A percentile compares a stretch with the other conserved stretches of the same genome.
phyloP scores from a whole-genome alignment of 2,797 vertebrate species.

The Paedocypris micromegethes region DNA sequence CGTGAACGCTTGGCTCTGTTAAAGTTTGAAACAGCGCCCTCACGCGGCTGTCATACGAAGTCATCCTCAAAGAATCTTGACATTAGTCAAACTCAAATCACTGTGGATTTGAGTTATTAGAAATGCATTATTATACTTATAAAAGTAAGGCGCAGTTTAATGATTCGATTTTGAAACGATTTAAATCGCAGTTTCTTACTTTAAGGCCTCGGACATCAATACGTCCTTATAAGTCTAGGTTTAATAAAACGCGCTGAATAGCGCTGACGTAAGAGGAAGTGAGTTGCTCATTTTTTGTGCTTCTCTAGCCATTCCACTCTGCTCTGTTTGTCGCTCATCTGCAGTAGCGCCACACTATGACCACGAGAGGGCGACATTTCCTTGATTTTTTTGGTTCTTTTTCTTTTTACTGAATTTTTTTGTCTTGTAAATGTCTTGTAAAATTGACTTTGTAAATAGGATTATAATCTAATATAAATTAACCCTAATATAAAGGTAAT shows the following conservation, averaged over 20 bases:
- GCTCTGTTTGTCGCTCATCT: not conserved
- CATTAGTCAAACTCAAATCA: no score
- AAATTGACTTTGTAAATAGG: no score
- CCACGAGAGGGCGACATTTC: not conserved
- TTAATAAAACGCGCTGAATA: slow-evolving; percentile 8
- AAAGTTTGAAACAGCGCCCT: slow-evolving; percentile 13
- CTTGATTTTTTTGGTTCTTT: no score
- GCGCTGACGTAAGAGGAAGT: slow-evolving; percentile 12
- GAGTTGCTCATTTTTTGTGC: not conserved
- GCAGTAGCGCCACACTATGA: not conserved
- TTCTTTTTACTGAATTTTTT: no score
- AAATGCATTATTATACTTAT: not conserved
- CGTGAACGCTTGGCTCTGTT: not conserved
- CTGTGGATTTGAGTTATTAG: slow-evolving; percentile 1
- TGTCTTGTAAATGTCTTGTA: no score
- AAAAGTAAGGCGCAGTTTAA: not conserved
- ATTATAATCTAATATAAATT: no score
- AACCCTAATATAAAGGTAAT: no score
- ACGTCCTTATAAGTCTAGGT: slow-evolving; percentile 28
- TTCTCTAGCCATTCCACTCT: slow-evolving; percentile 20
- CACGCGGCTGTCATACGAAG: not conserved
- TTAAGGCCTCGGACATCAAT: not conserved
- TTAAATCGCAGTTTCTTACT: not conserved
- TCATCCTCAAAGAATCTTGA: not conserved
- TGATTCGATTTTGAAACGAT: no score